A percentile compares a stretch with the other conserved stretches of the same genome.
These are phyloP conservation scores for Xestobium rufovillosum DNA, from an alignment of 2,888 invertebrate species.

Conservation along the genomic window DNA sequence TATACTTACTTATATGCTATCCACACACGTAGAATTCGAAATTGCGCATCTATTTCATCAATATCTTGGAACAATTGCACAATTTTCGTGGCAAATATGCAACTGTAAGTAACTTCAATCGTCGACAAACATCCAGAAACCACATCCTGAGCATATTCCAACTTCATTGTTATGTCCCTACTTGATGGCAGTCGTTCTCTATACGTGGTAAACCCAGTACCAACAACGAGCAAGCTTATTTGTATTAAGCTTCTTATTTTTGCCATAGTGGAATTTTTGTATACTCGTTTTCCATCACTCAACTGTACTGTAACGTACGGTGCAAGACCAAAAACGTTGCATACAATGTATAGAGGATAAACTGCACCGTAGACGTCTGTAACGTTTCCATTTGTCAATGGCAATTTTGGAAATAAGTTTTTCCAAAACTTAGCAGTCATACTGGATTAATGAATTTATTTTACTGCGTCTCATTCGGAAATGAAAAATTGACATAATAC, in stretches of 20 bases:
- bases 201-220: conserved; percentile 16
- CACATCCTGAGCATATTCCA: conserved; percentile 22
- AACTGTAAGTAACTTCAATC: conserved; percentile 21
- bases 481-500: too few species aligned
- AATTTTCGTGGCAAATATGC: conserved; percentile 24
- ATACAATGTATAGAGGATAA: conserved; percentile 16
- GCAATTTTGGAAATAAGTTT: too few species aligned
- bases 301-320: conserved; percentile 16
- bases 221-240: conserved; percentile 15
- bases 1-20: conserved; percentile 26
- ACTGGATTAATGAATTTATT: too few species aligned
- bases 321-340: conserved; percentile 18
- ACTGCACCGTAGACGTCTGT: conserved; percentile 21
- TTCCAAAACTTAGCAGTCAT: too few species aligned
- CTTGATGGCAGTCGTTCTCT: conserved; percentile 6
- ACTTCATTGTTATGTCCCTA: conserved; percentile 14
- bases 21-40: conserved; percentile 25
- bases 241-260: conserved; percentile 11
- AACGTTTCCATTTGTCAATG: too few species aligned
- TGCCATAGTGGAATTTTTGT: conserved; percentile 11
- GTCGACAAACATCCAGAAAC: conserved; percentile 19
- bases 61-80: conserved; percentile 24
- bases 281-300: conserved; percentile 9
- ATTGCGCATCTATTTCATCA: conserved; percentile 24
- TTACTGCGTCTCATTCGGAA: too few species aligned